Evolutionary conservation across 1,140 invertebrate species (phyloP), one percentile per base, ranked within the genome.

Genomic region (Atopsyche davidsoni): DNA sequence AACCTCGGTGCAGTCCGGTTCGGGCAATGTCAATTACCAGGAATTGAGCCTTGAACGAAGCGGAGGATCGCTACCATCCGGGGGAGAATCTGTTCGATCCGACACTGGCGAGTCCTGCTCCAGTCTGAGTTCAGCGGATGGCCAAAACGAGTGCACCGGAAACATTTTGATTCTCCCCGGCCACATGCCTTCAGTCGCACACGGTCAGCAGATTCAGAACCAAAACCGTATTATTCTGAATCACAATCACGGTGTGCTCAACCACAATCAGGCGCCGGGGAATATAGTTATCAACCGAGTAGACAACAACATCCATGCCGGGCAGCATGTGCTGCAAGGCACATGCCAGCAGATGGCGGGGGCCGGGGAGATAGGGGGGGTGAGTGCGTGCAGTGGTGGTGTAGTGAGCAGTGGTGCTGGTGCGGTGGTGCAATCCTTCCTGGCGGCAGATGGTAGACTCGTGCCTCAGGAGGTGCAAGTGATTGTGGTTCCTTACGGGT

Each of bases 401-500:
- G 54, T 51, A 13, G 49, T 52, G 49, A 57, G 49, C 43, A 41
- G 49, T 32, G 21, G 13, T 43, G 32, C 18, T 11, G 42, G 41
- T 16, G 23, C 32, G 22, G 44, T 44, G 25, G 38, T 35, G 49
- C 32, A 38, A 18, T 7, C 24, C 2, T 18, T 17, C 19, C 14
- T 13, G 24, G 39, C 38, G 23, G 13, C 6, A 9, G 17, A 49
- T 9, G 4, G 6, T 28, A 18, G 23, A 17, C 48, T 43, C 19
- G 17, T n/a, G 13, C 36, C 13, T 13, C 14, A 45, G n/a, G 43
- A 50, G 13, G 52, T 64, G 59, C 66, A 68, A 54, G 66, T 65
- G 55, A 64, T 74, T 50, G 64, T 63, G 52, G 70, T 75, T 60
- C 72, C 70, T 41, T 62, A 69, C 36, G 70, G 70, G 35, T 75